Evolutionary conservation across 92 coral and sea anemone species (phyloP), one percentile per base, ranked within the genome.

Genomic region (Nematostella vectensis): DNA sequence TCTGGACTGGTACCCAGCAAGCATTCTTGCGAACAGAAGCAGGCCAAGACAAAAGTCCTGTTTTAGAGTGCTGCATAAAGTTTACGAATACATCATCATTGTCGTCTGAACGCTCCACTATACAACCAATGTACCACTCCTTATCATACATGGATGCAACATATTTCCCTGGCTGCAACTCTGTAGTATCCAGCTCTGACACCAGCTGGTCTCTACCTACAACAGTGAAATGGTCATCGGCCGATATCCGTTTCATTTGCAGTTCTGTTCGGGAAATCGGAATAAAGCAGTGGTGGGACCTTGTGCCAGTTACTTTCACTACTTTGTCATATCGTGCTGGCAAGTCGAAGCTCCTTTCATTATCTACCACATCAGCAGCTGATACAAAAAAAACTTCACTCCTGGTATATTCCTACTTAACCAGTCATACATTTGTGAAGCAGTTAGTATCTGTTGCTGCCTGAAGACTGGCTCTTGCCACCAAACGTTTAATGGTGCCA

Each of bases 401-500:
- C 63, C 63, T 38, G 63, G 63, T 25, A 57, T 57, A 37, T 57
- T 15, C 23, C 11, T 36, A 17, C 24, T 0, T 57, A 50, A 48
- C 63, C 51, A 57, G 30, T 2, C 43, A 36, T 37, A 33, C 48
- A 57, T 57, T 10, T 57, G 31, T 19, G 48, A 49, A 47, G 38
- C 28, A 27, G 54, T 65, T 2, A 40, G 18, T 39, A 27, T 15
- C 44, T 20, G 44, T 10, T 26, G 63, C 13, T 27, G 51, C 52
- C 50, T 64, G 70, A 20, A 64, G 62, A 22, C 52, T 63, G 9
- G 61, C 62, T 29, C 53, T 33, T 13, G 40, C 19, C 4, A 29
- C 68, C n/a, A 49, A 24, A 36, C 52, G 49, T 44, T 64, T 64
- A 27, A 64, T 45, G 21, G 61, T 63, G 40, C 61, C 61, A 56